Conservation (phyloP, 2,797 vertebrate species). For the Sebastes trivittatus region DNA sequence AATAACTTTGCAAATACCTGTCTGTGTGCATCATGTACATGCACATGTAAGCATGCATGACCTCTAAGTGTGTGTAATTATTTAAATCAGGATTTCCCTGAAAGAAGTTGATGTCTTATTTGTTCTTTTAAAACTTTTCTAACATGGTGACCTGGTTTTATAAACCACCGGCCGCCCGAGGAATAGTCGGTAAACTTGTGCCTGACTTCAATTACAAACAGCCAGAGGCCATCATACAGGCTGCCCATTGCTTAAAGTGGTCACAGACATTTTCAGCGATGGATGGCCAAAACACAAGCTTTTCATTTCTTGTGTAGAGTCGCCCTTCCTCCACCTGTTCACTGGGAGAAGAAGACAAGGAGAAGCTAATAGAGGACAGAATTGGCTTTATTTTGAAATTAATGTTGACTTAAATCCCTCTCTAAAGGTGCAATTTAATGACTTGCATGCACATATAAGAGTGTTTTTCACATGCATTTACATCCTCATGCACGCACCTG, state of each 20-base stretch:
- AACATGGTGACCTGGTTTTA: neutral
- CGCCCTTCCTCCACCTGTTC: neutral
- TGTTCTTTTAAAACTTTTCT: neutral
- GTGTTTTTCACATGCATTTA: neutral
- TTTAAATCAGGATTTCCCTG: neutral
- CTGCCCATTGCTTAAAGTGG: neutral
- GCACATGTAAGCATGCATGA: no score
- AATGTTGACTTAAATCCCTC: neutral
- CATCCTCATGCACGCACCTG: neutral
- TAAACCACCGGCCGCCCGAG: neutral
- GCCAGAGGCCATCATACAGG: neutral
- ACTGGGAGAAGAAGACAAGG: neutral
- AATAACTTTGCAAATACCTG: neutral
- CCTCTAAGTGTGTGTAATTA: neutral
- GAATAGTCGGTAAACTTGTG: neutral
- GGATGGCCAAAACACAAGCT: neutral
- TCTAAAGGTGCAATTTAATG: neutral
- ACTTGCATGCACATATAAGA: neutral
- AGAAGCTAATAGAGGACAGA: neutral
- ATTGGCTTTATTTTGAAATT: neutral
- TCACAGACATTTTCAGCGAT: constrained; percentile 6
- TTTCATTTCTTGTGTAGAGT: neutral
- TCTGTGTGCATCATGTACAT: no score
- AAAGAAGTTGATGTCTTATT: neutral
- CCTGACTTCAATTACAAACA: constrained; percentile 16